Evolutionary conservation across 1,140 invertebrate species (phyloP), one percentile per base, ranked within the genome.

Genomic region (Microplitis demolitor): DNA sequence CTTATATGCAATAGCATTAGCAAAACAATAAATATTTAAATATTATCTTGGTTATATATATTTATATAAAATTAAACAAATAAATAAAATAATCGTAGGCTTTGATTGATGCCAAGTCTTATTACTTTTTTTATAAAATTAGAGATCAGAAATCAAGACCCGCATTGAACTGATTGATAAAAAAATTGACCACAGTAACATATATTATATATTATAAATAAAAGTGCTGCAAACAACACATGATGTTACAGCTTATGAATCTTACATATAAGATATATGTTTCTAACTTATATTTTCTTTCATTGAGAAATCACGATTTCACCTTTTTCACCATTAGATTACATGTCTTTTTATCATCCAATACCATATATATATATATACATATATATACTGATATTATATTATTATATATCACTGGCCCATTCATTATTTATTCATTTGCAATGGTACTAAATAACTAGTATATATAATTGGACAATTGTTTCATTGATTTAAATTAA

Each of bases 281-380:
- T 45, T 66, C 45, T 31, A 50, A 45, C 13, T 39, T 14, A 24
- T 66, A 50, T 67, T 64, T 63, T 63, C 58, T 50, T 63, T 35
- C 31, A 56, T 71, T 71, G 69, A 64, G 69, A 71, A 71, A 71
- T 71, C 62, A 71, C 69, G 69, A 71, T 71, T 71, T 71, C 69
- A 71, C 69, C 61, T 71, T 71, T 54, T 71, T 71, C 51, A n/a
- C 64, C 33, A 58, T 58, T 9, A 58, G 4, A 16, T 24, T 24
- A 58, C 56, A 50, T 53, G 24, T 51, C 34, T 53, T 31, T n/a
- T 56, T 56, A 8, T 62, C 24, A 33, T 35, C 24, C 6, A 33
- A 24, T 16, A 4, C 35, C 63, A 45, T 37, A n/a, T 66, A 24
- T 6, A 13, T n/a, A n/a, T n/a, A n/a, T n/a, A 64, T 50, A 31